Base-by-base conservation (phyloP, 2,888 invertebrate species). In the Drosophila seclusa region DNA sequence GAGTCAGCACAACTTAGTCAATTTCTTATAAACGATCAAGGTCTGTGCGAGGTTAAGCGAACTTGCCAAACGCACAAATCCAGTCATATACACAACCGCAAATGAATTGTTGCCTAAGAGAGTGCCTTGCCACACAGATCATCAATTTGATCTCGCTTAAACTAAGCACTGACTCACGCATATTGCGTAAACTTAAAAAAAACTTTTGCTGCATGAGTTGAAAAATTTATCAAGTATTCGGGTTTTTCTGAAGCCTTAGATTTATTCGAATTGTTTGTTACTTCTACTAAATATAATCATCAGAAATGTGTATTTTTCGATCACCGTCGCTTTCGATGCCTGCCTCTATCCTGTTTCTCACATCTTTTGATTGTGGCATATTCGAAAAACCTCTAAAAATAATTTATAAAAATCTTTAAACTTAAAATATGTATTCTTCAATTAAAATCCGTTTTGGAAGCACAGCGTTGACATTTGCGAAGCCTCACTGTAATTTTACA, bases 1-100 rank as follows among this genome's bases (percentile, higher is more conserved):
- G 78, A 78, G 78, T 78, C 80, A 78, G 78, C 80, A 65, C 10
- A 49, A 75, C 55, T 71, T 66, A 62, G 71, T 65, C 65, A 71
- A 54, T 62, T 79, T 71, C 76, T 78, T 70, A 54, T 61, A 52
- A 42, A 11, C 49, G 40, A 54, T 32, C 71, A 80, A 78, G 80
- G 78, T 57, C 78, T 65, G 34, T n/a, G 31, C 67, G 68, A 68
- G 78, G 76, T 80, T 80, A 71, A 68, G 24, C 61, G 31, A 67
- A 72, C 53, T 31, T 29, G 63, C 63, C 62, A 71, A 72, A 72
- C 65, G 45, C 64, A 71, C 40, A 52, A 68, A 67, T 71, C 81
- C 60, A 78, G 68, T 74, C 68, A 65, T 68, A 77, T 60, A 68
- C 58, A 45, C 36, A 61, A 71, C 62, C 59, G 68, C 68, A 49